Percentiles rank a stretch among this genome's conserved stretches.
Conservation (phyloP, 2,113 vertebrate genomes). For the Platycercus adscitus region DNA sequence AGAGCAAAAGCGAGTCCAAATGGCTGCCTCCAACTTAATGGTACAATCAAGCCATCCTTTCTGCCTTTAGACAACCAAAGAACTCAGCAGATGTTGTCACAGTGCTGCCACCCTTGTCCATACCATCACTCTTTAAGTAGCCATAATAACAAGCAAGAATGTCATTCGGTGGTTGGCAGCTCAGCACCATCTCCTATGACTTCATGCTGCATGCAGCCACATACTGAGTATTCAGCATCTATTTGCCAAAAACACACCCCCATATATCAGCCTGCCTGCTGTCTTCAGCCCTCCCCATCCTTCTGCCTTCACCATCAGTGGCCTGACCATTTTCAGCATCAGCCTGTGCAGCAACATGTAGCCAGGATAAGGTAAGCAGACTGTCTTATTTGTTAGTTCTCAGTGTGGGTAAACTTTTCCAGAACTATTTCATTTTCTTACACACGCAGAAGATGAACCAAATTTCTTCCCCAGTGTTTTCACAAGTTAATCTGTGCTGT, state of each 20-base stretch:
- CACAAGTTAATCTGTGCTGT: background rate
- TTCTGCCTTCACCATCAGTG: conserved; percentile 88
- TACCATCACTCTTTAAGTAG: conserved; percentile 81
- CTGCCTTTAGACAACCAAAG: conserved; percentile 80
- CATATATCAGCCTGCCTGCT: conserved; percentile 79
- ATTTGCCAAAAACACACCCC: conserved; percentile 80
- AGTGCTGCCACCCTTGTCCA: conserved; percentile 81
- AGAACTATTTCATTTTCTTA: background rate
- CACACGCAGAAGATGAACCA: background rate
- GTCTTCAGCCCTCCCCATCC: conserved; percentile 79
- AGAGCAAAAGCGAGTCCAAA: conserved; percentile 76
- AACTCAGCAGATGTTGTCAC: conserved; percentile 66
- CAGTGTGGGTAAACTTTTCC: background rate
- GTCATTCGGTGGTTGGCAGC: conserved; percentile 66
- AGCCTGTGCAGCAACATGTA: conserved; percentile 76
- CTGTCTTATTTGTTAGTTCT: background rate
- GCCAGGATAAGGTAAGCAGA: conserved; percentile 83
- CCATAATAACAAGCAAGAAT: conserved; percentile 81
- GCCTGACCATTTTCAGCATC: conserved; percentile 91
- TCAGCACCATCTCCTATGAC: conserved; percentile 65
- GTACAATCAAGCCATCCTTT: conserved; percentile 76
- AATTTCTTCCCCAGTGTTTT: background rate
- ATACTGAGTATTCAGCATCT: conserved; percentile 73
- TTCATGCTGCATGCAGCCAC: conserved; percentile 73
- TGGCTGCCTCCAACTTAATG: conserved; percentile 78